Conservation (phyloP, 2,797 vertebrate genomes). For the Typhlichthys eigenmanni region DNA sequence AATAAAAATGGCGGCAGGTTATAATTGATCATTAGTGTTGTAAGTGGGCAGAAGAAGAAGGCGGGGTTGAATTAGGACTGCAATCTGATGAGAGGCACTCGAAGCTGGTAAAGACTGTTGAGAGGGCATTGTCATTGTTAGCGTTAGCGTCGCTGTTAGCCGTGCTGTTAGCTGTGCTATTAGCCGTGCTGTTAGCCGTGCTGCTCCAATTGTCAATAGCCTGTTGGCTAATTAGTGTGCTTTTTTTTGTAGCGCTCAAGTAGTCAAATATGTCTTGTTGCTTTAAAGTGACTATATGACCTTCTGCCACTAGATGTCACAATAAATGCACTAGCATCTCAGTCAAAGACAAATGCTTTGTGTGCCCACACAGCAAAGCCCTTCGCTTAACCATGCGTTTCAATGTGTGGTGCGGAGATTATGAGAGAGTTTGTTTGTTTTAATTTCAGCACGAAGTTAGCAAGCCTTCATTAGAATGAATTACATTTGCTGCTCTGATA, state of each 20-base stretch:
- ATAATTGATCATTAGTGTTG: constrained; percentile 66
- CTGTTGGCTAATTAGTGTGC: constrained; percentile 28
- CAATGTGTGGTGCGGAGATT: too few relatives aligned
- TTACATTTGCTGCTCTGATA: too few relatives aligned
- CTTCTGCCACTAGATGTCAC: too few relatives aligned
- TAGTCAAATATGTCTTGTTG: background rate
- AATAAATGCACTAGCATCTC: too few relatives aligned
- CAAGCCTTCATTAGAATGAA: too few relatives aligned
- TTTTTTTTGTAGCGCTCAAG: constrained; percentile 19
- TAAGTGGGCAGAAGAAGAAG: constrained; percentile 38
- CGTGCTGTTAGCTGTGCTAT: constrained; percentile 7
- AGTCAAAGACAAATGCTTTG: too few relatives aligned
- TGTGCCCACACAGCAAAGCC: too few relatives aligned
- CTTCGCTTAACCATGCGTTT: too few relatives aligned
- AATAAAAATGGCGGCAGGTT: constrained; percentile 63
- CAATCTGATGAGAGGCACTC: constrained; percentile 48
- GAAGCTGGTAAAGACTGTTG: constrained; percentile 42
- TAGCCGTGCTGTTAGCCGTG: constrained; percentile 16
- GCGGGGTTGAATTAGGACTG: constrained; percentile 30
- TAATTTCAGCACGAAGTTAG: too few relatives aligned
- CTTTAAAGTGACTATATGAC: background rate
- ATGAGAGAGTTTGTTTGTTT: too few relatives aligned
- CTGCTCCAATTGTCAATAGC: constrained; percentile 26
- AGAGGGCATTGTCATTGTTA: constrained; percentile 28
- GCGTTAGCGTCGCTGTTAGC: constrained; percentile 10